phyloP scores from a whole-genome alignment of 2,888 invertebrate species.

The Salpingus planirostris region DNA sequence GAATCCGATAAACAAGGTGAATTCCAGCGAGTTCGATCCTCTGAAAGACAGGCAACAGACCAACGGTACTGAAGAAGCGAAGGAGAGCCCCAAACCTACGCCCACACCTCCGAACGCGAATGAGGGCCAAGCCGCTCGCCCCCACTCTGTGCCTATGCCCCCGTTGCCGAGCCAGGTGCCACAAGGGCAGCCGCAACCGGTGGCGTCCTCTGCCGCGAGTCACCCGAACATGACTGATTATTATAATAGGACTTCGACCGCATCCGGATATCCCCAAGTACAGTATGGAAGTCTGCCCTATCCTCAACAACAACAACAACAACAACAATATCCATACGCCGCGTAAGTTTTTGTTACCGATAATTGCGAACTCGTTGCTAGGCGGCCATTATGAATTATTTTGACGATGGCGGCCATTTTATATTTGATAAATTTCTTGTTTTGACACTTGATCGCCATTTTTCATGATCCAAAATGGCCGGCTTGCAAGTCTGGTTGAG shows the following conservation, averaged over 20 bases:
- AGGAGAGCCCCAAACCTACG: conserved; percentile 26
- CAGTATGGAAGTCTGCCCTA: conserved; percentile 31
- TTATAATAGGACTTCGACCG: conserved; percentile 29
- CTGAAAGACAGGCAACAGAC: conserved; percentile 40
- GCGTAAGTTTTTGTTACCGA: too few relatives aligned
- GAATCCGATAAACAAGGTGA: conserved; percentile 30
- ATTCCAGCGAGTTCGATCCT: conserved; percentile 53
- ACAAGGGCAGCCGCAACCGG: conserved; percentile 22
- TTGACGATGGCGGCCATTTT: too few relatives aligned
- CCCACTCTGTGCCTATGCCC: conserved; percentile 26
- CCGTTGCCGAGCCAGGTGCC: conserved; percentile 22
- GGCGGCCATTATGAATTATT: too few relatives aligned
- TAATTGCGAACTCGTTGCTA: too few relatives aligned
- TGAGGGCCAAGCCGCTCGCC: conserved; percentile 13
- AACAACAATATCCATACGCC: conserved; percentile 24
- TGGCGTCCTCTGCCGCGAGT: conserved; percentile 24
- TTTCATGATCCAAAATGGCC: too few relatives aligned
- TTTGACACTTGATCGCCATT: too few relatives aligned
- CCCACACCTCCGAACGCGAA: conserved; percentile 25
- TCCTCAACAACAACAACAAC: conserved; percentile 30
- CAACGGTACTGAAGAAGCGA: conserved; percentile 28
- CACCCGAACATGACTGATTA: conserved; percentile 29
- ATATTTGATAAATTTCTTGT: too few relatives aligned
- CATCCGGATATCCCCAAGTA: conserved; percentile 25
- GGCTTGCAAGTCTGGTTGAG: too few relatives aligned